Base-by-base conservation (phyloP, 2,113 vertebrate species). In the Myotis yumanensis region DNA sequence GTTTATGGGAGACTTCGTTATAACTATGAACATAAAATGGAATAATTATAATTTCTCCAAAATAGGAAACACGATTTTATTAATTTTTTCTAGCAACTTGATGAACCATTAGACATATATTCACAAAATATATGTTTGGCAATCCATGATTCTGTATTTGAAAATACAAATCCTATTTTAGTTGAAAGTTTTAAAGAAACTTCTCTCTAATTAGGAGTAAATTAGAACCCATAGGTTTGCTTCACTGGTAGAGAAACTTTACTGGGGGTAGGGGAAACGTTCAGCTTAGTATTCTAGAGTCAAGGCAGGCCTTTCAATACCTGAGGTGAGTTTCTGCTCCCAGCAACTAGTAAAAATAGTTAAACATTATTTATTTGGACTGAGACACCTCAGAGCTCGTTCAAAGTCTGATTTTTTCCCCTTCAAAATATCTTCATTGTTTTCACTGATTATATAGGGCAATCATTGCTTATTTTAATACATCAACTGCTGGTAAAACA, bases 81-180 rank as follows among this genome's bases (percentile, higher is more conserved):
- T 59, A 32, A 64, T 37, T 83, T 80, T 85, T 86, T 28, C 52
- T 80, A 86, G 52, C n/a, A 83, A 76, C 17, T 66, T 89, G 37
- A 89, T 72, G 48, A 95, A 72, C 23, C 14, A 52, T 57, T 37
- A 68, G 54, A 69, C 15, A 79, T 66, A 25, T 43, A n/a, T 18
- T 87, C 20, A 73, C 71, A 79, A 86, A 89, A 52, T 37, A 40
- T 9, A 10, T 82, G 59, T 68, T 37, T 66, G 11, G 15, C n/a
- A 89, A 40, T 1, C 68, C 43, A 86, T 57, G 22, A 69, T 66
- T 89, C 22, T 59, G 6, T 57, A 90, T 90, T 73, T 89, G 62
- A 89, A 90, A 89, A 73, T 37, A 37, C 57, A 93, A 86, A 94
- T 37, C 48, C 46, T 86, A 92, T 52, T 86, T 86, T n/a, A 90